Percentiles rank a stretch among this genome's conserved stretches.
phyloP scores from a whole-genome alignment of 2,113 vertebrate genomes.

The Thamnophis sirtalis region DNA sequence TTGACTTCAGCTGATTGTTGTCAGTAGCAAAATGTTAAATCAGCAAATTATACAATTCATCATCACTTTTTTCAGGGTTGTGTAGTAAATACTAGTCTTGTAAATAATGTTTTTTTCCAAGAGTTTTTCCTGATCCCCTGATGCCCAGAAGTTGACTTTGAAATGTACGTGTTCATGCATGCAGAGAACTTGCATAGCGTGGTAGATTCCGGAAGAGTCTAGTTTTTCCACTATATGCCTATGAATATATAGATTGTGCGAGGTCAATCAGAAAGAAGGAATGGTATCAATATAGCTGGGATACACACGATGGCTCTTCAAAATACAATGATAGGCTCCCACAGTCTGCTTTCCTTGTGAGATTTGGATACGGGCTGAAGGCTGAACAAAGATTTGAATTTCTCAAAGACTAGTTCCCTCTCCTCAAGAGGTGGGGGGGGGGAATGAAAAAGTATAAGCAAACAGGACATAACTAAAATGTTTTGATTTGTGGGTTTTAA shows the following conservation, averaged over 20 bases:
- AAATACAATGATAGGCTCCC: background rate
- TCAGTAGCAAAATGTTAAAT: slow-evolving; percentile 16
- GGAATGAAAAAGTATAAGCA: background rate
- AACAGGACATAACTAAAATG: background rate
- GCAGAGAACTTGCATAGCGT: background rate
- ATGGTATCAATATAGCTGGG: background rate
- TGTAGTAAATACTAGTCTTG: background rate
- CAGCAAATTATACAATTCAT: background rate
- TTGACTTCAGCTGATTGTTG: slow-evolving; percentile 32
- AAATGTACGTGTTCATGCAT: background rate
- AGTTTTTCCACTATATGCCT: background rate
- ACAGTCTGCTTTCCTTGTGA: background rate
- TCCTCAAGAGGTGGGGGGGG: background rate
- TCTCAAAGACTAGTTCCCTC: background rate
- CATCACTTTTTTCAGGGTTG: background rate
- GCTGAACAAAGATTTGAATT: background rate
- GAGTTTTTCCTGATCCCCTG: background rate
- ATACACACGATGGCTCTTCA: background rate
- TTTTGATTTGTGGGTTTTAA: background rate
- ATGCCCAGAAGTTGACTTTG: background rate
- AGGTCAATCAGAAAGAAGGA: background rate
- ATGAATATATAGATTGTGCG: background rate
- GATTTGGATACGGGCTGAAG: background rate
- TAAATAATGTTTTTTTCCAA: background rate
- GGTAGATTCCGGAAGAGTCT: background rate